Base-by-base conservation (phyloP, 1,140 invertebrate genomes). In the Pomacea maculata region DNA sequence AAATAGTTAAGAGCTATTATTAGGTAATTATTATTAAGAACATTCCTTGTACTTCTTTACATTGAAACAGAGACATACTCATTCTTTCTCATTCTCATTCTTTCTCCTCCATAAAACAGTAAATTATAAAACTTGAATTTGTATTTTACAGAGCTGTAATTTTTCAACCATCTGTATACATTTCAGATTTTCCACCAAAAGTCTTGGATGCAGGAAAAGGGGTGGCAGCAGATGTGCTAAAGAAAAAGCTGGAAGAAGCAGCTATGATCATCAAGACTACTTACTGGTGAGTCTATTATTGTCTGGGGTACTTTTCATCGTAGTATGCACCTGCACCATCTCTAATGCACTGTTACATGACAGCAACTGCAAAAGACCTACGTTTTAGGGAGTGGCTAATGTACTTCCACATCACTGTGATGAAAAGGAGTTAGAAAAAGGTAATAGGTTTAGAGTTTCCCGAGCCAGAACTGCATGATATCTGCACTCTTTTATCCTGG, bases 181-280 rank as follows among this genome's bases (percentile, higher is more conserved):
- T 52, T 80, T 80, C 95, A 91, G 91, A 92, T 6, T 95, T 93
- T 87, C 95, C 95, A 5, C 94, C 94, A 8, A 91, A 94, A 88
- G 91, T 94, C 54, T 74, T 89, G 54, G 86, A 90, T 87, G 87
- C 84, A 72, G 87, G 88, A 12, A 89, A 91, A 87, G 90, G 93
- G 81, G 89, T 94, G 83, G 91, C 92, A 25, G 85, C 92, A n/a
- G 96, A 97, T 34, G 88, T 92, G 19, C 94, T 96, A 78, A 99
- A 99, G 92, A 93, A 95, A 74, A 93, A 94, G 83, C 94, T 97
- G 81, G 96, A 97, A 29, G 94, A 95, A 84, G 93, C 94, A 73
- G 93, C 95, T 0, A 92, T 97, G 21, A 94, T 95, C 61, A 92
- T 99, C 14, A 99, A 99, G 93, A 98, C 96, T 17, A 95, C 96